Evolutionary conservation across 2,797 vertebrate species (phyloP).

Genomic region (Staurois parvus): DNA sequence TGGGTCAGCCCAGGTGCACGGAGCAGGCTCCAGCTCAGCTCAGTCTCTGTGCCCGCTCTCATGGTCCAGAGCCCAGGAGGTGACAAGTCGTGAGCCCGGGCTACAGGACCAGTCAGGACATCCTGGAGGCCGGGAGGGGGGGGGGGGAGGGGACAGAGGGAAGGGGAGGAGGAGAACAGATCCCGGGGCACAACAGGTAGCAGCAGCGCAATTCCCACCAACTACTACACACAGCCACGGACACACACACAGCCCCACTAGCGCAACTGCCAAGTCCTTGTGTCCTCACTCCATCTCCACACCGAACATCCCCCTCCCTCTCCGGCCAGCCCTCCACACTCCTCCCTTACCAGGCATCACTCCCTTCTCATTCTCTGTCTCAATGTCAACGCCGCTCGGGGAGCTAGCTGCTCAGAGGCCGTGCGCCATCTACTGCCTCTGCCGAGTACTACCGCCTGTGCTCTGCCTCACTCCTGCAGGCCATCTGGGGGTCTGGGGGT

Average conservation of each 20-base stretch:
- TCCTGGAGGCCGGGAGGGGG: constrained; percentile 14
- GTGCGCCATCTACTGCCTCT: constrained; percentile 33
- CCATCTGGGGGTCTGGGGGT: too few species aligned
- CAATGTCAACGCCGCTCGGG: constrained; percentile 14
- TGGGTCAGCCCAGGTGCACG: constrained; percentile 41
- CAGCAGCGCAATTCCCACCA: constrained; percentile 20
- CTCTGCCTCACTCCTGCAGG: too few species aligned
- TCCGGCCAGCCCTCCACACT: constrained; percentile 34
- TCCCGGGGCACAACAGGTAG: constrained; percentile 57
- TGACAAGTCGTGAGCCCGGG: constrained; percentile 53
- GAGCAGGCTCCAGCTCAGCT: constrained; percentile 55
- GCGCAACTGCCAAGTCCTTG: constrained; percentile 49
- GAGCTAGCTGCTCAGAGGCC: neutral
- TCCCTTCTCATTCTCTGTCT: constrained; percentile 26
- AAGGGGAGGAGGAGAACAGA: neutral
- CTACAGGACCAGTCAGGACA: constrained; percentile 59
- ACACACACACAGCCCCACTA: constrained; percentile 20
- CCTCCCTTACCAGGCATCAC: constrained; percentile 50
- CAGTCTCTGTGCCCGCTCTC: constrained; percentile 53
- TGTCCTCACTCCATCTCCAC: constrained; percentile 58
- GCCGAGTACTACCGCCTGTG: neutral
- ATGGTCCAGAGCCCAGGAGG: constrained; percentile 60
- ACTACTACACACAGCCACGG: constrained; percentile 23
- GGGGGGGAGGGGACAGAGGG: too few species aligned
- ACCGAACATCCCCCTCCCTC: constrained; percentile 29